Evolutionary conservation across 2,113 vertebrate genomes (phyloP), one percentile per base, ranked within the genome.

Genomic region (Chascanopsetta lugubris): DNA sequence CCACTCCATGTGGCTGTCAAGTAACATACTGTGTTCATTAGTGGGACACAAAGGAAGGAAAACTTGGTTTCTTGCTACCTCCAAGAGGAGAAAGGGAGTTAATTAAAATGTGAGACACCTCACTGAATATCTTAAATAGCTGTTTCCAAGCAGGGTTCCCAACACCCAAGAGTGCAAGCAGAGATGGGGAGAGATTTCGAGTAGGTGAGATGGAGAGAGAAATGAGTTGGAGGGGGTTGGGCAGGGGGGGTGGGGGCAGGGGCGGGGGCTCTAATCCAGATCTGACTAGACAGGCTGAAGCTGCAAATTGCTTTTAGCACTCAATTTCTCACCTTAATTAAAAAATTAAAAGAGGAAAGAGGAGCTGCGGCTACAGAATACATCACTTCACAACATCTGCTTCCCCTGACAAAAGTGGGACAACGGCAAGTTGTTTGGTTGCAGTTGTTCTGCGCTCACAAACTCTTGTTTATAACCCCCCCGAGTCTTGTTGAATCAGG

Each of bases 301-400:
- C 86, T 90, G 90, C 80, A 90, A 90, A 92, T 91, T 91, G 90
- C 86, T 89, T 91, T 90, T 88, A 90, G 86, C 90, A 88, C 90
- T 90, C 83, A 79, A 88, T 86, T 85, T 90, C 89, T 86, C 89
- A 87, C 85, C 73, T 87, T 90, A 90, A 91, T 92, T 91, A 88
- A 90, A 89, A 40, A 57, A 26, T n/a, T 8, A 38, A 57, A 21
- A 57, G 24, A 80, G 70, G 26, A 36, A 56, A 29, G 55, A n/a
- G 70, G n/a, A 57, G 82, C 32, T 76, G 43, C 73, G 21, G 65
- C 69, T 67, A 53, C 55, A 72, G 77, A 75, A 60, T 50, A 43
- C 77, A 46, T 63, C 55, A 21, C 49, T 65, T 54, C 61, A n/a
- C n/a, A 80, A 74, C 77, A 73, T 83, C 77, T 84, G 76, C 69